These are phyloP conservation scores for Drosophila ogumai DNA, from an alignment of 1,140 invertebrate species.

Conservation along the genomic window DNA sequence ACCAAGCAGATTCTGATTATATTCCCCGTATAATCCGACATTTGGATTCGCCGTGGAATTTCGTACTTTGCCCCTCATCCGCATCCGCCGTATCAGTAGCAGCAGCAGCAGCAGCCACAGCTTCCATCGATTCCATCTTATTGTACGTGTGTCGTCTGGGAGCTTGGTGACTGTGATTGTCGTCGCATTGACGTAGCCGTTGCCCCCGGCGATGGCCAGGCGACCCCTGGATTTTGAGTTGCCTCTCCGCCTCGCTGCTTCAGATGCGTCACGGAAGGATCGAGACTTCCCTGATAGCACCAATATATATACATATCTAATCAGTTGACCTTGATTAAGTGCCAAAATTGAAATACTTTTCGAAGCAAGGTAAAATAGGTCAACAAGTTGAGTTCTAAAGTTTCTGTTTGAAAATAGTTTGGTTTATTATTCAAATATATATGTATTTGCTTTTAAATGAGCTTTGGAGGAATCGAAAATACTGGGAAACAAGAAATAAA, in stretches of 20 bases:
- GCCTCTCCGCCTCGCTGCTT: neutral
- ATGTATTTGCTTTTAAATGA: neutral
- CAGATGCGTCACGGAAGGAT: constrained; percentile 33
- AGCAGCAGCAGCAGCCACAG: constrained; percentile 16
- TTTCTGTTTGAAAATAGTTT: neutral
- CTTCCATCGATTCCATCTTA: constrained; percentile 4
- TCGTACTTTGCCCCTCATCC: constrained; percentile 64
- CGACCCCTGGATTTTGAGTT: constrained; percentile 11
- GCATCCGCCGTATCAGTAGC: constrained; percentile 43
- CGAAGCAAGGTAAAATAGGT: constrained; percentile 9
- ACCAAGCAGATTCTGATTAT: neutral
- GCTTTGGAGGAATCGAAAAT: neutral
- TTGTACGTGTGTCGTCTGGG: constrained; percentile 23
- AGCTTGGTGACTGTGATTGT: constrained; percentile 15
- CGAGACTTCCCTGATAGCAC: neutral
- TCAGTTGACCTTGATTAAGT: neutral
- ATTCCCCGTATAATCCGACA: constrained; percentile 26
- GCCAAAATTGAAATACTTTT: neutral
- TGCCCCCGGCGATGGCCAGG: constrained; percentile 22
- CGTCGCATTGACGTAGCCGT: constrained; percentile 33
- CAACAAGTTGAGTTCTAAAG: neutral
- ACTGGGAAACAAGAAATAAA: neutral
- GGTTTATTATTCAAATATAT: neutral
- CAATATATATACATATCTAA: neutral
- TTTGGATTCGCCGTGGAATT: constrained; percentile 50